Conservation (phyloP, 2,113 vertebrate species). For the Asarcornis scutulata region DNA sequence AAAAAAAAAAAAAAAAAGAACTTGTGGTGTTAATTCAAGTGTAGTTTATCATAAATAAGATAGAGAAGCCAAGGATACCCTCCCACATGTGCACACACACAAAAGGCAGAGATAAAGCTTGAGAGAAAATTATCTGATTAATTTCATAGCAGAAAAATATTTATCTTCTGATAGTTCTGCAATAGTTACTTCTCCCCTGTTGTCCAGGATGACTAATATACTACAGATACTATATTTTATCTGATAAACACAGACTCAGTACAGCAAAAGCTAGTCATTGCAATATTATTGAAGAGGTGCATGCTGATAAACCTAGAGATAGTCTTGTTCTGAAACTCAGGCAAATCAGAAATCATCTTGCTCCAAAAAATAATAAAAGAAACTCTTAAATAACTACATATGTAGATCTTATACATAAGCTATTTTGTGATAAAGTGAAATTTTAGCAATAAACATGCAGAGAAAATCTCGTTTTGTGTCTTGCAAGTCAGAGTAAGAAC, state of each 20-base stretch:
- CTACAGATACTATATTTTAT: conserved; percentile 4
- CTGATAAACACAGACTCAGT: not conserved
- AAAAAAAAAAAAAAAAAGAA: not conserved
- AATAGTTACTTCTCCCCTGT: not conserved
- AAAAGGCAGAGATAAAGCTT: not conserved
- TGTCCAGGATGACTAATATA: conserved; percentile 34
- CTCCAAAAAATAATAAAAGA: not conserved
- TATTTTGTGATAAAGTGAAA: not conserved
- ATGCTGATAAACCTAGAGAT: not conserved
- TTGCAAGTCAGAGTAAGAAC: not conserved
- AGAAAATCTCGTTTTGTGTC: not conserved
- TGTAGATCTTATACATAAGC: not conserved
- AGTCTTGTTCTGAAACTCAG: not conserved
- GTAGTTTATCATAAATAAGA: not conserved
- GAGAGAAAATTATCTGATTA: conserved; percentile 8
- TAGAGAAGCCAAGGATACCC: not conserved
- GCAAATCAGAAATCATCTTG: not conserved
- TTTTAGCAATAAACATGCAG: not conserved
- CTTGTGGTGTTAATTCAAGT: not conserved
- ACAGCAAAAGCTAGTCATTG: not conserved
- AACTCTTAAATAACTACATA: not conserved
- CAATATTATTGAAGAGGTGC: not conserved
- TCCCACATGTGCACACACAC: not conserved
- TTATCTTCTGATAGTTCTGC: conserved; percentile 10
- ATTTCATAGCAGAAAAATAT: conserved; percentile 36